Base-by-base conservation (phyloP, 2,797 vertebrate genomes). In the Pelodytes ibericus region DNA sequence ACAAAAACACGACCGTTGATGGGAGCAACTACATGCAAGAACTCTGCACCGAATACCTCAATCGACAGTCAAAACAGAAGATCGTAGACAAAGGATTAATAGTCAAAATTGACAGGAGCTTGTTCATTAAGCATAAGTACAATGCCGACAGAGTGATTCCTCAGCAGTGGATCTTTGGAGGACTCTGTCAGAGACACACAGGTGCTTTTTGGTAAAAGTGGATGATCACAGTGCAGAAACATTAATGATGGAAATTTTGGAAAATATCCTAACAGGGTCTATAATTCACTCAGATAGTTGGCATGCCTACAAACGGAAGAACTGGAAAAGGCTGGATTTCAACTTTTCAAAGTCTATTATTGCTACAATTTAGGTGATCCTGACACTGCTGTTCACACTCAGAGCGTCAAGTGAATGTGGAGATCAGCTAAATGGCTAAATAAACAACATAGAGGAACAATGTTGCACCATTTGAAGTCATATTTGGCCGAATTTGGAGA, bases 341-440 rank as follows among this genome's bases (percentile, higher is more conserved):
- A 36, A 36, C 5, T 36, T 36, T 36, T 13, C 5, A 5, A 36
- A 36, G 33, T 36, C 33, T 5, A 36, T 36, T 13, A 36, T 36
- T 13, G 13, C 33, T 36, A 36, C 33, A 36, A 57, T 13, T 57
- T 57, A 5, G 13, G 1, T 25, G n/a, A 2, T 57, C 53, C 1
- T 5, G 0, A 57, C 8, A 22, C 22, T 25, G 22, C 3, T 4
- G 4, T 57, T 3, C 53, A 57, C 22, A 2, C 22, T 3, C 53
- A 57, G 53, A 57, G 53, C 22, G 53, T 57, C 22, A 7, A 25
- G 22, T n/a, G 22, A 57, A 57, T 57, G 53, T 57, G 53, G 53
- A n/a, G 53, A 57, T 57, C 22, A 1, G 53, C 53, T 3, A 57
- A 57, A 57, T 57, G 53, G n/a, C 53, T 7, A 7, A 57, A 57